Evolutionary conservation across 2,888 invertebrate genomes (phyloP).

Genomic region (Rhingia rostrata): DNA sequence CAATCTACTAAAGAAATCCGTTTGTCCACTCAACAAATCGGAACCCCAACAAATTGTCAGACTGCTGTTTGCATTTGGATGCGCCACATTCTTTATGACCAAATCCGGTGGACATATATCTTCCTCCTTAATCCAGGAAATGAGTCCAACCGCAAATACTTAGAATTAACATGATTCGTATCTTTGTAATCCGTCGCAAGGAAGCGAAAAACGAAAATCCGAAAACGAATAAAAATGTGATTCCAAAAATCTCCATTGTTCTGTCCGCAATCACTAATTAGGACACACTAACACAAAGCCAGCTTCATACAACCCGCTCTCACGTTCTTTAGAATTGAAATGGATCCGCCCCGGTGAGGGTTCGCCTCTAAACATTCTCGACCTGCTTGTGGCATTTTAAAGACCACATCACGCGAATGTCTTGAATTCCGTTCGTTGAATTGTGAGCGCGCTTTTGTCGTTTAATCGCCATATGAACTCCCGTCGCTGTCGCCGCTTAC

Average conservation of each 20-base stretch:
- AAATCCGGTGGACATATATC: conserved; percentile 26
- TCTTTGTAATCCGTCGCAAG: background rate
- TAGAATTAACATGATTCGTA: conserved; percentile 38
- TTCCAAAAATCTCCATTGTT: conserved; percentile 55
- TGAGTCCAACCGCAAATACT: conserved; percentile 40
- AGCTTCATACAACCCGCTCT: conserved; percentile 2
- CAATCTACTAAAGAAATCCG: too few species aligned
- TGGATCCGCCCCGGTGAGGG: conserved; percentile 8
- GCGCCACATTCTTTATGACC: conserved; percentile 24
- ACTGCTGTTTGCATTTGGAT: conserved; percentile 12
- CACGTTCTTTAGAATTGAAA: conserved; percentile 36
- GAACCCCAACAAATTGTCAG: background rate
- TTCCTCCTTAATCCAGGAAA: conserved; percentile 34
- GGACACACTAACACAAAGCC: conserved; percentile 43
- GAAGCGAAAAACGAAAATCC: conserved; percentile 2
- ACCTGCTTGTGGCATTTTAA: conserved; percentile 47
- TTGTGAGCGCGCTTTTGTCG: conserved; percentile 5
- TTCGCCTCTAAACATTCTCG: conserved; percentile 17
- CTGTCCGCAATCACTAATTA: conserved; percentile 64
- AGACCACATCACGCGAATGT: conserved; percentile 49
- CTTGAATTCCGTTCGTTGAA: conserved; percentile 55
- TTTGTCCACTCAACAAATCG: too few species aligned
- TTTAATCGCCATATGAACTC: conserved; percentile 44
- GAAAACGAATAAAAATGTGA: conserved; percentile 2
- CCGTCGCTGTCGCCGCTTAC: background rate